Evolutionary conservation across 2,113 vertebrate species (phyloP), one percentile per base, ranked within the genome.

Genomic region (Heterotilapia buettikoferi): DNA sequence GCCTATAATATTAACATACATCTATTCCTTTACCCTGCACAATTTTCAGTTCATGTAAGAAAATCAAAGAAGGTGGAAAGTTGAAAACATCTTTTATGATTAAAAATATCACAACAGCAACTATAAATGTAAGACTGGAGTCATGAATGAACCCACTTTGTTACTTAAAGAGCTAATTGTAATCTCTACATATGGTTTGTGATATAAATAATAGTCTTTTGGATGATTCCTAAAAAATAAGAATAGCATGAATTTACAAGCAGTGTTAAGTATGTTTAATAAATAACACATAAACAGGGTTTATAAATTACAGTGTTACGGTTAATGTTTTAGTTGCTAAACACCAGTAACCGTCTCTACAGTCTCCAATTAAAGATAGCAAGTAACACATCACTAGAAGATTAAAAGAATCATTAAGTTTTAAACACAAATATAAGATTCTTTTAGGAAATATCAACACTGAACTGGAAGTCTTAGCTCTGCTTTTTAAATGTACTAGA

Each of bases 391-490:
- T 84, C 38, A n/a, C 45, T 9, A 31, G 40, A 76, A 63, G 40
- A 29, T 73, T 21, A 68, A 68, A 68, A 68, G 19, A 38, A 68
- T 47, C 12, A 47, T 14, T 40, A 2, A 33, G 21, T 38, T 79
- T 79, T 68, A 82, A 82, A 76, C 36, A 45, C 36, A 59, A 40
- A 78, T 61, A 54, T 31, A 59, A 56, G 68, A 78, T 40, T 71
- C 0, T 45, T 26, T 16, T 21, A 61, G 36, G 19, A 47, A 90
- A 33, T 14, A 52, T 3, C 26, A 79, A 38, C 78, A 91, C 5
- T 7, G 31, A 76, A 76, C 40, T 82, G 43, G 73, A 85, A 83
- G 73, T 29, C 24, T 61, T 24, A 78, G 33, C 29, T 6, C 33
- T 68, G 5, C 50, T 73, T 47, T 66, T 33, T 18, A 19, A 50